Percentiles rank a stretch among this genome's conserved stretches.
Conservation (phyloP, 2,888 invertebrate species). For the Coecobrya sp. region DNA sequence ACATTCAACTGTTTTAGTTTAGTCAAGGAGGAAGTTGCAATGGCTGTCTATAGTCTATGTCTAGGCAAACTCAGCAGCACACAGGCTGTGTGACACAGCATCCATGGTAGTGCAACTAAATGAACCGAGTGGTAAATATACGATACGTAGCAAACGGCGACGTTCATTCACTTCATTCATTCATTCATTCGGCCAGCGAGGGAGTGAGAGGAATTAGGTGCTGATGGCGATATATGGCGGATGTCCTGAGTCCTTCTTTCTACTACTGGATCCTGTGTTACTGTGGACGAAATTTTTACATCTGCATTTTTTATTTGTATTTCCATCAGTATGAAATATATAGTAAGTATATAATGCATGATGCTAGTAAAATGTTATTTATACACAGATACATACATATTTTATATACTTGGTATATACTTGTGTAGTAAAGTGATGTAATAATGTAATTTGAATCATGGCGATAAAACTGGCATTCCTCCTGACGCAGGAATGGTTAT, state of each 20-base stretch:
- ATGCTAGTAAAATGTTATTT: background rate
- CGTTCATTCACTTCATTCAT: conserved; percentile 66
- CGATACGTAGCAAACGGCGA: background rate
- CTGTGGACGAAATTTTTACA: background rate
- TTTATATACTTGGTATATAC: background rate
- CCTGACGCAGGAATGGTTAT: conserved; percentile 22
- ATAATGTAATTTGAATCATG: conserved; percentile 37
- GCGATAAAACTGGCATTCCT: conserved; percentile 58
- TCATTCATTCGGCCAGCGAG: conserved; percentile 42
- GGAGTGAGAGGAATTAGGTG: conserved; percentile 15
- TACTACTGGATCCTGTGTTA: background rate
- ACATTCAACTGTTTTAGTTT: conserved; percentile 32
- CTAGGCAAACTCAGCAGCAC: background rate
- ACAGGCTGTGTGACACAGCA: background rate
- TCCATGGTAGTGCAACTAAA: conserved; percentile 9
- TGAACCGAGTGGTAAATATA: background rate
- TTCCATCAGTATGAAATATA: background rate
- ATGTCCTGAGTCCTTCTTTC: conserved; percentile 66
- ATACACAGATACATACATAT: background rate
- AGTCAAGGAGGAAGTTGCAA: conserved; percentile 21
- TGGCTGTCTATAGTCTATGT: background rate
- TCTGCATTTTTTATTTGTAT: conserved; percentile 8
- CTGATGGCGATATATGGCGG: conserved; percentile 57
- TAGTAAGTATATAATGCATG: too few species aligned
- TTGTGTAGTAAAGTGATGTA: background rate